Percentiles rank a stretch among this genome's conserved stretches.
Conservation (phyloP, 2,888 invertebrate species). For the Leptarthrus brevirostris region DNA sequence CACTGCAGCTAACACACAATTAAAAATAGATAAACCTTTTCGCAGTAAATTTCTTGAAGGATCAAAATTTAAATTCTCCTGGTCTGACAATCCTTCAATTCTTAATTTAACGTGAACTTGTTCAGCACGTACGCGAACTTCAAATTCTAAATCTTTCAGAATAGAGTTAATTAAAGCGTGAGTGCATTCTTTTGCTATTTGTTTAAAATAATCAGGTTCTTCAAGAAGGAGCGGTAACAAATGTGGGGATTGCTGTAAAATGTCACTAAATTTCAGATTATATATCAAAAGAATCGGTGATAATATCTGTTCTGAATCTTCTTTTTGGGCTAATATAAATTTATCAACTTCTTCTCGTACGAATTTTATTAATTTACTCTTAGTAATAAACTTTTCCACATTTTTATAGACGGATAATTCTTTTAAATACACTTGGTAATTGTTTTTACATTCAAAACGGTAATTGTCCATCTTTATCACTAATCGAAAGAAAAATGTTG, state of each 20-base stretch:
- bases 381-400: constrained; percentile 26
- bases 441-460: background rate
- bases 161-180: background rate
- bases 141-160: background rate
- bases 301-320: constrained; percentile 21
- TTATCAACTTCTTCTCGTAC: constrained; percentile 18
- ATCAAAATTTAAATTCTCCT: constrained; percentile 21
- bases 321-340: constrained; percentile 21
- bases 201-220: constrained; percentile 41
- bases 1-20: constrained; percentile 61
- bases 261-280: constrained; percentile 3
- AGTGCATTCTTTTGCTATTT: constrained; percentile 6
- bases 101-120: constrained; percentile 50
- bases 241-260: constrained; percentile 6
- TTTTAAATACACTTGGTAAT: background rate
- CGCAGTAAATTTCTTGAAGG: constrained; percentile 47
- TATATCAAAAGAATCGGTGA: constrained; percentile 40
- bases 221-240: constrained; percentile 28
- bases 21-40: constrained; percentile 58
- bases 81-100: constrained; percentile 12
- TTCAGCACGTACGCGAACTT: background rate
- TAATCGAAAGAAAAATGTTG: too few relatives aligned
- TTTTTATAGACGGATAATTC: background rate
- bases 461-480: constrained; percentile 1
- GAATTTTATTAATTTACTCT: constrained; percentile 4